Evolutionary conservation across 2,113 vertebrate species (phyloP).

Genomic region (Etia nguti): DNA sequence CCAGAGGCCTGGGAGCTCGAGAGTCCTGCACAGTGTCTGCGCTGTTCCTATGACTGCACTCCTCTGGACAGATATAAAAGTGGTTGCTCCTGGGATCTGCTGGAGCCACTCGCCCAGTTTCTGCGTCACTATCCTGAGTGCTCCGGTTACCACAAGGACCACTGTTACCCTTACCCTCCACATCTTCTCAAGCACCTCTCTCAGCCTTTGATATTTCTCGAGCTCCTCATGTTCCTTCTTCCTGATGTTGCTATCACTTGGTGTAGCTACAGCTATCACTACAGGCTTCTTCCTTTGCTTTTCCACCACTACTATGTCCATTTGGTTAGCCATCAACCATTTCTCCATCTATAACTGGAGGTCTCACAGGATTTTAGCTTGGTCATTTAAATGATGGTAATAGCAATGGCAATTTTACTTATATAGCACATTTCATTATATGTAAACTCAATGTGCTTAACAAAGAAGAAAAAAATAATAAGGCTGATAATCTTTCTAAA

Average conservation of each 20-base stretch:
- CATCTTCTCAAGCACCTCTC: not conserved
- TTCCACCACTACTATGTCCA: not conserved
- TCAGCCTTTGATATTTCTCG: not conserved
- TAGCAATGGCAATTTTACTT: not conserved
- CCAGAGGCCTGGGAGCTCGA: not conserved
- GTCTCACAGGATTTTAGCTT: not conserved
- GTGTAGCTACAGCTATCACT: not conserved
- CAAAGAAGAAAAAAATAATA: not conserved
- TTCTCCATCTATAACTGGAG: not conserved
- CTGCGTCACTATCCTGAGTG: not conserved
- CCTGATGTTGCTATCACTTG: not conserved
- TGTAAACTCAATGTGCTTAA: not conserved
- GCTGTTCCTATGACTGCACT: not conserved
- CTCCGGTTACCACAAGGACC: not conserved
- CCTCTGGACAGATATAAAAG: not conserved
- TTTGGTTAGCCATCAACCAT: not conserved
- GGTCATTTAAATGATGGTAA: not conserved
- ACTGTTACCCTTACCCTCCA: not conserved
- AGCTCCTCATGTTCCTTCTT: not conserved
- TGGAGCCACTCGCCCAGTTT: not conserved
- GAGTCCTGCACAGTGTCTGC: not conserved
- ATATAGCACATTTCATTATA: not conserved
- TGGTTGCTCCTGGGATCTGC: not conserved
- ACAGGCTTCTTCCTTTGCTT: not conserved
- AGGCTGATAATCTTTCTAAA: not conserved